Evolutionary conservation across 2,113 vertebrate genomes (phyloP).

Genomic region (Ardeotis arabs): DNA sequence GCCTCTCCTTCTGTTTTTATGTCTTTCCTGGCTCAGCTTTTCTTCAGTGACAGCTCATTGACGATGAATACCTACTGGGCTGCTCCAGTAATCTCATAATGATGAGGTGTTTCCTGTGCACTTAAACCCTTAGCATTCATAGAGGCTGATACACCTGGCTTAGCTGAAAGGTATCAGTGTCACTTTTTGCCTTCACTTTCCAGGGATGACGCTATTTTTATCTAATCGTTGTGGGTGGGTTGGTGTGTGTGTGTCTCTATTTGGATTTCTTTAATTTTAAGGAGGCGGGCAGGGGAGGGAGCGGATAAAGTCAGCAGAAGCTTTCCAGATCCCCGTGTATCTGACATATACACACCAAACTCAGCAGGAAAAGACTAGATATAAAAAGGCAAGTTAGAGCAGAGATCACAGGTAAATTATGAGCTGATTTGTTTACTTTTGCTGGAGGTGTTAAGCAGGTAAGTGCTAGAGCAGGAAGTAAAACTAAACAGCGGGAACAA

Average conservation of each 20-base stretch:
- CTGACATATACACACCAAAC: not conserved
- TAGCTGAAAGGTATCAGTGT: conserved; percentile 25
- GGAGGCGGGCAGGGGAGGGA: not conserved
- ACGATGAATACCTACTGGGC: conserved; percentile 71
- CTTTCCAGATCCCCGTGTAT: not conserved
- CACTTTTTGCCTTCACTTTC: conserved; percentile 57
- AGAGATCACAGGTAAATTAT: conserved; percentile 51
- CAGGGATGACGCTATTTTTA: conserved; percentile 54
- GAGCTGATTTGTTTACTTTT: conserved; percentile 63
- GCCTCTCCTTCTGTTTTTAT: conserved; percentile 53
- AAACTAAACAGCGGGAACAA: conserved; percentile 39
- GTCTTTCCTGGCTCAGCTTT: conserved; percentile 8
- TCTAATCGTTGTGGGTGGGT: not conserved
- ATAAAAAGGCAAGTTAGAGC: conserved; percentile 52
- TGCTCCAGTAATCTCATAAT: conserved; percentile 62
- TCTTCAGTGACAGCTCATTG: conserved; percentile 76
- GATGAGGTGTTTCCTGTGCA: conserved; percentile 71
- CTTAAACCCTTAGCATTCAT: conserved; percentile 50
- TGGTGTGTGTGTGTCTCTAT: not conserved
- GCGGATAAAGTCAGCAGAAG: conserved; percentile 10
- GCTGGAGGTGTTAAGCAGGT: conserved; percentile 56
- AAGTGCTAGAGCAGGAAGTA: conserved; percentile 61
- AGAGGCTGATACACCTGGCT: conserved; percentile 62
- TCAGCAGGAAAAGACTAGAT: not conserved
- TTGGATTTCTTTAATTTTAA: conserved; percentile 31